Evolutionary conservation across 2,888 invertebrate genomes (phyloP), one percentile per base, ranked within the genome.

Genomic region (Epistrophe eligans): DNA sequence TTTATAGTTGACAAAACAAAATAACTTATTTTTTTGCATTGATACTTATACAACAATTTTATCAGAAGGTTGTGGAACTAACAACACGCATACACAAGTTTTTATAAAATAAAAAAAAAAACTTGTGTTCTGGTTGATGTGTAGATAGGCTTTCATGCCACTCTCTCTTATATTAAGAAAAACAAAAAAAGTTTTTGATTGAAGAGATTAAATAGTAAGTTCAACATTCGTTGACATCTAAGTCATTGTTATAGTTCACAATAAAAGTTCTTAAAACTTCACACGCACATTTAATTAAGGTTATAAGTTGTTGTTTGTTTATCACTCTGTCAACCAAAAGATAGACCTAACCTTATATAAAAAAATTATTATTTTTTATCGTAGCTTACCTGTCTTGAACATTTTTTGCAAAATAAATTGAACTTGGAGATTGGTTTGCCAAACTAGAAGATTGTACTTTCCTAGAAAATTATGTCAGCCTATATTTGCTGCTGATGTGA

Each of bases 181-280:
- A 10, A 50, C 24, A 19, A 50, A 50, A 50, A 50, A 19, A 11
- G 11, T 50, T 50, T 50, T 50, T 50, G 50, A 50, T 50, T 50
- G 50, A 50, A 50, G 50, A 50, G 50, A 50, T 50, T 50, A 50
- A 19, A 50, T 24, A n/a, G n/a, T n/a, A 50, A 50, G 50, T 52
- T 52, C 13, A 43, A 43, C 43, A 7, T 43, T 50, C 11, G 1
- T 1, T 52, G 52, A 24, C 52, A 52, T 52, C 52, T 24, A 15
- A 15, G 43, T 19, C 10, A 11, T 17, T 50, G 10, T 10, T 48
- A 9, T 50, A 50, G 50, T 24, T 19, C 19, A 24, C 19, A 24
- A 24, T 24, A 24, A 13, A 24, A 50, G 19, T 24, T 24, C 19
- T 7, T 4, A 15, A 24, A 48, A 52, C 52, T 28, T 52, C 52